phyloP scores from a whole-genome alignment of 2,888 invertebrate species.

The Odontomyia ornata region DNA sequence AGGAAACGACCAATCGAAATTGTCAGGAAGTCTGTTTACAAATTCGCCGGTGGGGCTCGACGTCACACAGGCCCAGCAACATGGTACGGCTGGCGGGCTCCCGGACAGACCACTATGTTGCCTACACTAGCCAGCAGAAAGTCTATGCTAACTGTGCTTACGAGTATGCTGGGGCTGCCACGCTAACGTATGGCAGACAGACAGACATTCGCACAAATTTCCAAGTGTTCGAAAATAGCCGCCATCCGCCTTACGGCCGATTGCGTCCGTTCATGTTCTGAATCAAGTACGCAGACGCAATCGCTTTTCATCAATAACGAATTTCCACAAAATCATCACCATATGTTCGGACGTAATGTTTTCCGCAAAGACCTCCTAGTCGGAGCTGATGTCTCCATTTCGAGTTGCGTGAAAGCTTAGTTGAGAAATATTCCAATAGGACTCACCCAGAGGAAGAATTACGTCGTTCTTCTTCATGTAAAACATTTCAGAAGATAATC shows the following conservation, averaged over 20 bases:
- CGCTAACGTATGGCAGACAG: background rate
- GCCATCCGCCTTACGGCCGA: constrained; percentile 24
- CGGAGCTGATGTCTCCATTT: too few relatives aligned
- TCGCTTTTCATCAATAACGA: constrained; percentile 1
- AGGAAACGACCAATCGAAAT: constrained; percentile 51
- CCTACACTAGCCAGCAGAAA: too few relatives aligned
- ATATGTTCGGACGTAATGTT: too few relatives aligned
- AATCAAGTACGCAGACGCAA: constrained; percentile 14
- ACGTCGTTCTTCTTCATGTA: too few relatives aligned
- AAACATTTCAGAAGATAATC: too few relatives aligned
- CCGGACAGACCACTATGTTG: background rate
- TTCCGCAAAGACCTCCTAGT: too few relatives aligned
- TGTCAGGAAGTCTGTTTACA: constrained; percentile 52
- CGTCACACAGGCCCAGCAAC: constrained; percentile 14
- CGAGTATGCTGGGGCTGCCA: background rate
- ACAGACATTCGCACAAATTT: background rate
- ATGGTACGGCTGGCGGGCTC: background rate
- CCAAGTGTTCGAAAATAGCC: constrained; percentile 36
- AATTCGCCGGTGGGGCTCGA: constrained; percentile 38
- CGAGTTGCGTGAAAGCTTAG: too few relatives aligned
- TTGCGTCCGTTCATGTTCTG: background rate
- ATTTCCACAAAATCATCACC: background rate
- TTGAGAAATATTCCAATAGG: too few relatives aligned
- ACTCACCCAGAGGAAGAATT: too few relatives aligned
- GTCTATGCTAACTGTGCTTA: too few relatives aligned